Base-by-base conservation (phyloP, 2,888 invertebrate species). In the Euzetes globulus region DNA sequence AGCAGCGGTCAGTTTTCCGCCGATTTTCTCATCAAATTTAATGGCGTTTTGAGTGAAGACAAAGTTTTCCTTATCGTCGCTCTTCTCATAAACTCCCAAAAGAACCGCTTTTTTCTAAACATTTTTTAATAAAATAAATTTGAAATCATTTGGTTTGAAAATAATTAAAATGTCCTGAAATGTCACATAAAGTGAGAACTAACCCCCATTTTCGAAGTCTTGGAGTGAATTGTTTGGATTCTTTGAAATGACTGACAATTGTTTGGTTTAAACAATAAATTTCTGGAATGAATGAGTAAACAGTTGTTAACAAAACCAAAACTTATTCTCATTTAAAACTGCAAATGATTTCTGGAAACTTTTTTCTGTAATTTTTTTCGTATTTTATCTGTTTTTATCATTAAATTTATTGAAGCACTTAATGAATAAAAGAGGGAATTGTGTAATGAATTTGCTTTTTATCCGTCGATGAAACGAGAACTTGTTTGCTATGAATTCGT, bases 71-170 rank as follows among this genome's bases (percentile, higher is more conserved):
- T 63, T 60, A 22, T 73, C 70, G 1, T 76, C 71, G 11, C 29
- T 25, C 22, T 76, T 75, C 50, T 76, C 76, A 50, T 19, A 76
- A 19, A 71, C 75, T 33, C 76, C 76, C 19, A 76, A 47, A 55
- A 76, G 27, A 41, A 72, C 7, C 0, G 75, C 76, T 58, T 63
- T 73, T 68, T 76, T 76, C 58, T 72, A 45, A 41, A 45, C 4
- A 41, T 41, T 5, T 41, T 41, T 41, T 41, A 41, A 41, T 41
- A 41, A 52, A 52, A n/a, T n/a, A 17, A 6, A 52, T 17, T 52
- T 6, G 17, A 52, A 17, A 52, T 52, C 52, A 19, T n/a, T 52
- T 52, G 5, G 19, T 19, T 19, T 58, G n/a, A 58, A 29, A 55
- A 19, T 9, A 55, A 19, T 27, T 27, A 15, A 22, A 65, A n/a